These are phyloP conservation scores for Microchirus variegatus DNA, from an alignment of 2,797 vertebrate genomes.

Conservation along the genomic window DNA sequence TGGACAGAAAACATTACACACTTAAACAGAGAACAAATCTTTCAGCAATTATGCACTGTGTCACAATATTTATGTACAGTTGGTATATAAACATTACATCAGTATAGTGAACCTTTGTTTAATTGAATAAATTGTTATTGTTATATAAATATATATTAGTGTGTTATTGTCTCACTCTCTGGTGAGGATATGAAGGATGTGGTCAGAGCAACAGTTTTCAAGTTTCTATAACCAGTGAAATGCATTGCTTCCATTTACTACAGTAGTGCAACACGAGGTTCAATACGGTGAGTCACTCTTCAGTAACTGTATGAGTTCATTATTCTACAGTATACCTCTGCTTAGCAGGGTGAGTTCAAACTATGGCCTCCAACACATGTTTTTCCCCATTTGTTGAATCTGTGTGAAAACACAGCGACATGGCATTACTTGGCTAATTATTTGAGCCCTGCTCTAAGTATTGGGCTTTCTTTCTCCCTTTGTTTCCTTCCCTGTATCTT, in stretches of 20 bases:
- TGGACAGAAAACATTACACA: too few relatives aligned
- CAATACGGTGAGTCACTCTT: not conserved
- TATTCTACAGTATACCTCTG: not conserved
- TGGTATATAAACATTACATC: too few relatives aligned
- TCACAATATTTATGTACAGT: too few relatives aligned
- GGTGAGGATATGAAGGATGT: not conserved
- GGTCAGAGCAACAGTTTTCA: not conserved
- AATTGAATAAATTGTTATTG: too few relatives aligned
- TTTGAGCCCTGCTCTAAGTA: constrained; percentile 33
- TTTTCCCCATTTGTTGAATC: constrained; percentile 8
- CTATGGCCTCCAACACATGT: not conserved
- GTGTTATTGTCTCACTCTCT: too few relatives aligned
- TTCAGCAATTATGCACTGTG: too few relatives aligned
- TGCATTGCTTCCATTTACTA: not conserved
- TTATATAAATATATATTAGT: too few relatives aligned
- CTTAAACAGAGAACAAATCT: too few relatives aligned
- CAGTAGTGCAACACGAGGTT: not conserved
- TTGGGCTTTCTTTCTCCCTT: constrained; percentile 6
- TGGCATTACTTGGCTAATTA: constrained; percentile 21
- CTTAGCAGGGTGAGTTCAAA: not conserved
- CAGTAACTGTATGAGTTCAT: not conserved
- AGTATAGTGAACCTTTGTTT: too few relatives aligned
- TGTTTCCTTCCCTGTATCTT: constrained; percentile 47
- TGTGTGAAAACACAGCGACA: constrained; percentile 8
- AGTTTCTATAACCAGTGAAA: too few relatives aligned